These are phyloP conservation scores for Tragulus kanchil DNA, from an alignment of 2,113 vertebrate genomes.

Conservation along the genomic window DNA sequence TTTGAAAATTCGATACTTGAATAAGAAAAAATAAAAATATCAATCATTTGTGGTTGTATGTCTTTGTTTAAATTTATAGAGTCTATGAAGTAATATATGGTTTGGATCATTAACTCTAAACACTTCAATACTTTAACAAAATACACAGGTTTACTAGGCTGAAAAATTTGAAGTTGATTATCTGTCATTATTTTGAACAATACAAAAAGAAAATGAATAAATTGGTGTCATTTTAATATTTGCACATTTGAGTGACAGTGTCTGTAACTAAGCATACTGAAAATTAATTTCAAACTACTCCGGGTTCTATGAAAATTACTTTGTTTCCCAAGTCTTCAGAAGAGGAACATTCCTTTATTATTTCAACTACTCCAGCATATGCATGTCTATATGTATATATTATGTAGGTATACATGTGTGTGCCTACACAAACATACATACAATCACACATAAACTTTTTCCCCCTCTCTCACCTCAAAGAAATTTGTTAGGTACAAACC, in stretches of 20 bases:
- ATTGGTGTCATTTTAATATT: slow-evolving; percentile 57
- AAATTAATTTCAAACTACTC: too few species aligned
- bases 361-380: not conserved
- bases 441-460: not conserved
- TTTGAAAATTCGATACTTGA: slow-evolving; percentile 74
- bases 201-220: slow-evolving; percentile 42
- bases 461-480: not conserved
- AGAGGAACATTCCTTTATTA: not conserved
- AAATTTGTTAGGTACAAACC: not conserved
- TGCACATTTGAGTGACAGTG: slow-evolving; percentile 66
- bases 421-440: not conserved
- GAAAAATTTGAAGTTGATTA: slow-evolving; percentile 69
- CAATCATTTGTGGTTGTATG: slow-evolving; percentile 80
- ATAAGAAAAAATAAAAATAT: slow-evolving; percentile 82
- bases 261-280: not conserved
- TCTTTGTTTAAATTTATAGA: slow-evolving; percentile 82
- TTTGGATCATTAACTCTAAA: slow-evolving; percentile 85
- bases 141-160: slow-evolving; percentile 70
- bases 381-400: not conserved
- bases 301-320: too few species aligned
- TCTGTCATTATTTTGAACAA: slow-evolving; percentile 74
- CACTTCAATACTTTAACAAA: slow-evolving; percentile 82
- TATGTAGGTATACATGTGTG: not conserved
- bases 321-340: not conserved
- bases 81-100: slow-evolving; percentile 56